These are phyloP conservation scores for Colletes collaris DNA, from an alignment of 2,888 invertebrate genomes.

Conservation along the genomic window DNA sequence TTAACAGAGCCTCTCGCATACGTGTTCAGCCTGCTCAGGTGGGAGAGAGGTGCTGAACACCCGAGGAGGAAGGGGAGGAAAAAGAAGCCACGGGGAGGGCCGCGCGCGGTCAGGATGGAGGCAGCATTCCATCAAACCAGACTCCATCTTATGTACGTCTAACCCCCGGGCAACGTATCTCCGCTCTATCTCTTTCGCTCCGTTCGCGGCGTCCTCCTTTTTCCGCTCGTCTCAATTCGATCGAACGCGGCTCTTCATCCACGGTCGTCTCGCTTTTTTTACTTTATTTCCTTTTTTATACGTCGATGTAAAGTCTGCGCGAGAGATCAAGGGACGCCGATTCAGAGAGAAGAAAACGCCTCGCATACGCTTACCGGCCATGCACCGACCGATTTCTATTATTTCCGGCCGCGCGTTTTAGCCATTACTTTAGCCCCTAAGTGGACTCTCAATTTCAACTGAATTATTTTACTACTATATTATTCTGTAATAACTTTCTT, in stretches of 20 bases:
- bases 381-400: not conserved
- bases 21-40: slow-evolving; percentile 60
- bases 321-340: slow-evolving; percentile 52
- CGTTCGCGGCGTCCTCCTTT: slow-evolving; percentile 60
- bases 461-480: too few species aligned
- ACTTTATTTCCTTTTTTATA: slow-evolving; percentile 33
- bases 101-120: slow-evolving; percentile 71
- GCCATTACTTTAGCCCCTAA: too few species aligned
- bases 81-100: slow-evolving; percentile 63
- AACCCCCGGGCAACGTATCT: slow-evolving; percentile 76
- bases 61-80: slow-evolving; percentile 44
- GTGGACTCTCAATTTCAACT: too few species aligned
- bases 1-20: slow-evolving; percentile 53
- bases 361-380: not conserved
- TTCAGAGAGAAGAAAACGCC: not conserved
- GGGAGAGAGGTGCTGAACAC: slow-evolving; percentile 59
- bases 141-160: slow-evolving; percentile 81
- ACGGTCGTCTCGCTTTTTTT: not conserved
- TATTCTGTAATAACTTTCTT: too few species aligned
- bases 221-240: slow-evolving; percentile 70
- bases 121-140: slow-evolving; percentile 83
- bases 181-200: slow-evolving; percentile 65
- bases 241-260: slow-evolving; percentile 40
- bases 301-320: slow-evolving; percentile 30
- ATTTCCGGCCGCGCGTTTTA: not conserved